A percentile compares a stretch with the other conserved stretches of the same genome.
These are phyloP conservation scores for Orchesella flavescens DNA, from an alignment of 2,888 invertebrate species.

Conservation along the genomic window DNA sequence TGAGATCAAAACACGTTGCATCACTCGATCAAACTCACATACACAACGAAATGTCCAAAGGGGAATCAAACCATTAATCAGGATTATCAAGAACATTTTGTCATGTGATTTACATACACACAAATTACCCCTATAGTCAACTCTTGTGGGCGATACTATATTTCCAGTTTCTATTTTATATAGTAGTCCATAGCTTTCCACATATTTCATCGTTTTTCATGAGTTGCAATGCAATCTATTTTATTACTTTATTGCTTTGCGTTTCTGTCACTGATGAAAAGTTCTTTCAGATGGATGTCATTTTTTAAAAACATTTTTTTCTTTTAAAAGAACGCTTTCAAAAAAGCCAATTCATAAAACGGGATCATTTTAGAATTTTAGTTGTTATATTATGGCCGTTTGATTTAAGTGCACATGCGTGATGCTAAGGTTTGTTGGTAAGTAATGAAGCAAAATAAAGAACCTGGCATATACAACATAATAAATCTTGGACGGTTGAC, in stretches of 20 bases:
- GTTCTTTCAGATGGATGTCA: neutral
- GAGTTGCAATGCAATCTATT: slow-evolving; percentile 13
- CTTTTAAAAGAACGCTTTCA: too few species aligned
- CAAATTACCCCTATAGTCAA: too few species aligned
- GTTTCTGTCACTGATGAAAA: neutral
- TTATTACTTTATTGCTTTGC: slow-evolving; percentile 30
- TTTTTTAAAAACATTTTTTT: too few species aligned
- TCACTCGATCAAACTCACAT: too few species aligned
- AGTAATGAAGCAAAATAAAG: neutral
- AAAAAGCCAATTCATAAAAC: too few species aligned
- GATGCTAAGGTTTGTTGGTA: too few species aligned
- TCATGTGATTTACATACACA: too few species aligned
- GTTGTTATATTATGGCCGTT: neutral
- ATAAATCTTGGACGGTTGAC: slow-evolving; percentile 27
- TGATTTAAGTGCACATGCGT: neutral
- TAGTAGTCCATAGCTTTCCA: neutral
- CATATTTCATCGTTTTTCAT: neutral
- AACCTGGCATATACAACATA: neutral
- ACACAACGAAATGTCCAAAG: too few species aligned
- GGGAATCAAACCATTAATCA: slow-evolving; percentile 44
- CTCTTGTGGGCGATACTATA: too few species aligned
- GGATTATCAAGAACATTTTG: slow-evolving; percentile 30
- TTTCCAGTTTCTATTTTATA: too few species aligned
- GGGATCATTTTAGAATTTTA: too few species aligned
- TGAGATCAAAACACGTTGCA: neutral